Evolutionary conservation across 2,888 invertebrate genomes (phyloP).

Genomic region (Laothoe populi): DNA sequence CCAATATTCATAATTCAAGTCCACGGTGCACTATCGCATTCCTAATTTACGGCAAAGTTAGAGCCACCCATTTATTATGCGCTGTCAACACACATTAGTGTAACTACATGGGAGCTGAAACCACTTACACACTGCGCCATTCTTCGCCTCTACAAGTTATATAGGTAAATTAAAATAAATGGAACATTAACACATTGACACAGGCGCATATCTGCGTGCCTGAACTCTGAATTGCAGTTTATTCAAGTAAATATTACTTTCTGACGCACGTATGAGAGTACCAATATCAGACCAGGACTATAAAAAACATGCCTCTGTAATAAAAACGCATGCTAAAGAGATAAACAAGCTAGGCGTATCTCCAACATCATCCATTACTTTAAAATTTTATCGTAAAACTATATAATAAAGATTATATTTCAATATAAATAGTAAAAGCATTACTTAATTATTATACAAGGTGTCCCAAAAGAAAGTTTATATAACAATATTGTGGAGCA

Average conservation of each 20-base stretch:
- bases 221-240: not conserved
- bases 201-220: not conserved
- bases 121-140: conserved; percentile 17
- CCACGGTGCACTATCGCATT: conserved; percentile 13
- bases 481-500: too few relatives aligned
- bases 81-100: conserved; percentile 38
- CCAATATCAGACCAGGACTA: not conserved
- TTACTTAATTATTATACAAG: too few relatives aligned
- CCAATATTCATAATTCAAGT: conserved; percentile 15
- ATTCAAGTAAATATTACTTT: not conserved
- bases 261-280: not conserved
- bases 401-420: too few relatives aligned
- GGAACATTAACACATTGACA: not conserved
- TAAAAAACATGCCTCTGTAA: not conserved
- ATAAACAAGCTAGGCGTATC: too few relatives aligned
- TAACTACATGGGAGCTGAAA: conserved; percentile 12
- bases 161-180: conserved; percentile 12
- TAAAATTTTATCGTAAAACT: too few relatives aligned
- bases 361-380: too few relatives aligned
- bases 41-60: conserved; percentile 14
- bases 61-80: conserved; percentile 41
- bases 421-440: too few relatives aligned
- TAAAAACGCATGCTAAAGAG: too few relatives aligned
- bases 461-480: too few relatives aligned
- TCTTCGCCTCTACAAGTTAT: not conserved